Base-by-base conservation (phyloP, 1,140 invertebrate genomes). In the Brevipalpus yothersi region DNA sequence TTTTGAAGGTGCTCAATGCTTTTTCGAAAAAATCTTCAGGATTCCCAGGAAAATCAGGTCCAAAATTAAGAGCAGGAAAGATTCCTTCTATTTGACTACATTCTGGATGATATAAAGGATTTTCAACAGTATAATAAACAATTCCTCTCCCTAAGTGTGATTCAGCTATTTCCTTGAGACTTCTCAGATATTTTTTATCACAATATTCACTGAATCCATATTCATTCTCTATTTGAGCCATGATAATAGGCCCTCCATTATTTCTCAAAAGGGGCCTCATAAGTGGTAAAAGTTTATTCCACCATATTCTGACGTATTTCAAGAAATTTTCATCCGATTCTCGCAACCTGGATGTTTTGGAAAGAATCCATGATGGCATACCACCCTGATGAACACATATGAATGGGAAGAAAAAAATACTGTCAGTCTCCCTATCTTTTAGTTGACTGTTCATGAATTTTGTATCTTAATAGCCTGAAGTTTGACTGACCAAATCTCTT, bases 11-110 rank as follows among this genome's bases (percentile, higher is more conserved):
- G 31, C 5, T 31, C 31, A 31, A 5, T n/a, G n/a, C n/a, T 5
- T 31, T 31, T 31, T 2, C 31, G 5, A 31, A 31, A 31, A 3
- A 31, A n/a, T 55, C 41, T n/a, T 59, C 40, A 15, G 31, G 15
- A 58, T 60, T 39, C 1, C 3, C 5, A 17, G 67, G 64, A 8
- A 75, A 53, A 21, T 67, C 64, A 5, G 75, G 54, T 8, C 83
- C 84, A 70, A 87, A 88, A 66, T 87, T 83, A 56, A 86, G 72
- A 4, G 83, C 85, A 2, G 81, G 76, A 58, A 82, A 79, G n/a
- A 77, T 78, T 11, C 72, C 76, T 7, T 77, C 69, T 39, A 84
- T 75, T 49, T 72, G 72, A 12, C 84, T 83, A 65, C 80, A 82
- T 42, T 71, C 72, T 17, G 86, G 64, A 19, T 56, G 19, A 53